phyloP scores from a whole-genome alignment of 2,888 invertebrate genomes.

The Perizoma flavofasciatum region DNA sequence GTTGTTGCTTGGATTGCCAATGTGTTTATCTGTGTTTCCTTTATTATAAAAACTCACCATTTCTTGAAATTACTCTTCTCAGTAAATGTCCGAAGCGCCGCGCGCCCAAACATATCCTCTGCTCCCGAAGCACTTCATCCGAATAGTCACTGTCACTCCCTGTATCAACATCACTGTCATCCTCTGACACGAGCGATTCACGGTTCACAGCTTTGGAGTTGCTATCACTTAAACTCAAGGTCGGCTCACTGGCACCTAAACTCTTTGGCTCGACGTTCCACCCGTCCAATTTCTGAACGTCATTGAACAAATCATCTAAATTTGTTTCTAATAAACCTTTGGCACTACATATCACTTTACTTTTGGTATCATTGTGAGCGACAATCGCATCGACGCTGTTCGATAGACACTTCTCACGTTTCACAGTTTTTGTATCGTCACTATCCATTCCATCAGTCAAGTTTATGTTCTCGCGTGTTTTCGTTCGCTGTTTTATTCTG shows the following conservation, averaged over 20 bases:
- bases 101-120: slow-evolving; percentile 77
- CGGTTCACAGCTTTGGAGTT: slow-evolving; percentile 57
- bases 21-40: too few species aligned
- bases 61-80: slow-evolving; percentile 76
- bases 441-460: slow-evolving; percentile 52
- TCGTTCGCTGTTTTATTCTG: slow-evolving; percentile 67
- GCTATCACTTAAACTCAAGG: slow-evolving; percentile 61
- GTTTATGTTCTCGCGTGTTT: slow-evolving; percentile 65
- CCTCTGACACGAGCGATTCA: slow-evolving; percentile 71
- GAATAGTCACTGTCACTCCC: slow-evolving; percentile 73
- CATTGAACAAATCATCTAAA: slow-evolving; percentile 77
- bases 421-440: slow-evolving; percentile 51
- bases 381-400: slow-evolving; percentile 74
- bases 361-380: slow-evolving; percentile 66
- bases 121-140: slow-evolving; percentile 71
- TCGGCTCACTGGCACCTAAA: slow-evolving; percentile 76
- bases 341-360: slow-evolving; percentile 82
- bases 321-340: slow-evolving; percentile 83
- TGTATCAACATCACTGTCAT: slow-evolving; percentile 72
- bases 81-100: slow-evolving; percentile 73
- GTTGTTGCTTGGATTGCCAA: too few species aligned
- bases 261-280: slow-evolving; percentile 69
- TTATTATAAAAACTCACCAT: slow-evolving; percentile 62
- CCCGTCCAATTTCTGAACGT: slow-evolving; percentile 62
- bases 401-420: slow-evolving; percentile 69